Evolutionary conservation across 2,888 invertebrate genomes (phyloP), one percentile per base, ranked within the genome.

Genomic region (Aphelenchoides bicaudatus): DNA sequence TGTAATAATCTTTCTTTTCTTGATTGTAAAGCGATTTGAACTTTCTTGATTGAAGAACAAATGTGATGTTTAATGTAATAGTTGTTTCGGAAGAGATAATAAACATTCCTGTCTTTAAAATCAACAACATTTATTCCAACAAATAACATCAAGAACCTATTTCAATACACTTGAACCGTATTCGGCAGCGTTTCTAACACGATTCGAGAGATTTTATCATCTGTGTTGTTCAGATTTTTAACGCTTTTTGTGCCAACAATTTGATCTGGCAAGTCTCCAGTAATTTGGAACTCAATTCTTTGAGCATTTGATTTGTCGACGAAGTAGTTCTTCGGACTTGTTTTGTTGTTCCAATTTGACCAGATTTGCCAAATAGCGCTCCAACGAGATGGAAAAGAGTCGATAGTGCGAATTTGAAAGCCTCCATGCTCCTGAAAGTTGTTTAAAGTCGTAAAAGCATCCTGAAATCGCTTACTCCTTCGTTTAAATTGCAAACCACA

Each of bases 381-480:
- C 43, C 43, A 43, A n/a, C 43, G 43, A 10, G 43, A 43, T 6
- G 16, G 21, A n/a, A 43, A 10, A 6, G 16, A 10, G 10, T 19
- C 21, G 6, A 43, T 25, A 25, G 16, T 43, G 10, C 23, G 43
- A 6, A 43, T 19, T 25, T 43, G 16, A 19, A 43, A n/a, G 23
- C 43, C 43, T 10, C 43, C 43, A 25, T 43, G 25, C 8, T 21
- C 10, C 43, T 43, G 23, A 10, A 43, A n/a, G 10, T 10, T 43
- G 6, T 21, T 19, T 43, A 34, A 34, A n/a, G n/a, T 10, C 34
- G 34, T 10, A n/a, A 10, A 34, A 34, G 10, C n/a, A 34, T n/a
- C n/a, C 10, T 34, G 34, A n/a, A 34, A 10, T 10, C 10, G 25
- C 52, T 6, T 2, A 51, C 52, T 2, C 52, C 52, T 10, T 51